These are phyloP conservation scores for Vanessa tameamea DNA, from an alignment of 1,140 invertebrate species.

Conservation along the genomic window DNA sequence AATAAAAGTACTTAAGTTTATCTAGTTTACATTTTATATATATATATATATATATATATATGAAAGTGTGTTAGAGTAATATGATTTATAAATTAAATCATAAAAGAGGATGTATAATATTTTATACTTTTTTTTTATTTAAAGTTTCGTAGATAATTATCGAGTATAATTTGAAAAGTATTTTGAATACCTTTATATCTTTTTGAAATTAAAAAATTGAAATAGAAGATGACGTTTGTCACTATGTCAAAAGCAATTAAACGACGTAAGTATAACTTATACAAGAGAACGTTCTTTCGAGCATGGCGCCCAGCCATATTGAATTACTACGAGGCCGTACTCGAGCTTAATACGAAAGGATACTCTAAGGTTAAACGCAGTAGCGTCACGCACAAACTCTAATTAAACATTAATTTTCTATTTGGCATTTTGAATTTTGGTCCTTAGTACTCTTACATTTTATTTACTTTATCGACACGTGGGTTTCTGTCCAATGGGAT, in stretches of 20 bases:
- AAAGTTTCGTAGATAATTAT: too few relatives aligned
- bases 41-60: too few relatives aligned
- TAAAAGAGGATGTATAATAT: background rate
- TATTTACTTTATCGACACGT: too few relatives aligned
- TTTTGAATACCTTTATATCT: too few relatives aligned
- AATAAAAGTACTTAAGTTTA: slow-evolving; percentile 14
- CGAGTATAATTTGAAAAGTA: too few relatives aligned
- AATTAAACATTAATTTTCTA: background rate
- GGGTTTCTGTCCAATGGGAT: too few relatives aligned
- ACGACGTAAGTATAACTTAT: slow-evolving; percentile 28
- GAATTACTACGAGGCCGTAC: slow-evolving; percentile 72
- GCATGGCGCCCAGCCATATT: slow-evolving; percentile 70
- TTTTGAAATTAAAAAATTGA: background rate
- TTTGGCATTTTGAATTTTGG: background rate
- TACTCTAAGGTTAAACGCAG: slow-evolving; percentile 51
- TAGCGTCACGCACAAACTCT: slow-evolving; percentile 47
- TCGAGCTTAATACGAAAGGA: slow-evolving; percentile 68
- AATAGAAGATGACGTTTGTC: background rate
- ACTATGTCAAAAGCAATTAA: slow-evolving; percentile 21
- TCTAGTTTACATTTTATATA: slow-evolving; percentile 6
- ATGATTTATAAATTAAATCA: slow-evolving; percentile 5
- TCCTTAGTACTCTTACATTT: too few relatives aligned
- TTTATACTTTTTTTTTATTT: too few relatives aligned
- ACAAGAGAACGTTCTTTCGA: slow-evolving; percentile 56
- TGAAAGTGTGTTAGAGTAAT: background rate